Base-by-base conservation (phyloP, 2,113 vertebrate genomes). In the Corythaeola cristata region DNA sequence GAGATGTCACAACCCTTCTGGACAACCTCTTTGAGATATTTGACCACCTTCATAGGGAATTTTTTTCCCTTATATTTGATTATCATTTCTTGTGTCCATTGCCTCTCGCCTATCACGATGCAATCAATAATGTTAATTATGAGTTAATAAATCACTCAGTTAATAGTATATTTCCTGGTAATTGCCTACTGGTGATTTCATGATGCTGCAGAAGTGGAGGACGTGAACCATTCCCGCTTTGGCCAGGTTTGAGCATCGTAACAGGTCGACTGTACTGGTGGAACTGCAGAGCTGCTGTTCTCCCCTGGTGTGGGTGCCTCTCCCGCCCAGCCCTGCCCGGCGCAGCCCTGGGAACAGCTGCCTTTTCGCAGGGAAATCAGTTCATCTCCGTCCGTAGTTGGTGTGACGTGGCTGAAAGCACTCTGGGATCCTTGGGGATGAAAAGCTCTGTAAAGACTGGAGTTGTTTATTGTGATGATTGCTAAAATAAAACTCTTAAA, bases 291-390 rank as follows among this genome's bases (percentile, higher is more conserved):
- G 55, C 3, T 24, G 20, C 37, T 39, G 14, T 12, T 77, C 21
- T 37, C 20, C 30, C 16, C 26, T 85, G 0, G 0, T 28, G 13
- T 1, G 0, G 0, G 17, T 39, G 22, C 49, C 39, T 60, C 26
- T 79, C 41, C 28, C 3, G 1, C 67, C 6, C 16, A n/a, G 30
- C 32, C 28, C 20, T 3, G 82, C 67, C 26, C 1, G 1, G n/a
- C 8, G 68, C 4, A 7, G 49, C 75, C 24, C 85, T 4, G 3
- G 55, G 47, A 77, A 3, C 76, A 52, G 63, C 73, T 56, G 50
- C 35, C 4, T 68, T 50, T 59, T 4, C 2, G 2, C 39, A 27
- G 60, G 41, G 59, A 0, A 4, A 9, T 4, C 33, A 63, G n/a
- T 47, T 27, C 76, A 45, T 32, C 64, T 66, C 33, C 17, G 6